Conservation (phyloP, 2,888 invertebrate genomes). For the Lysandra bellargus region DNA sequence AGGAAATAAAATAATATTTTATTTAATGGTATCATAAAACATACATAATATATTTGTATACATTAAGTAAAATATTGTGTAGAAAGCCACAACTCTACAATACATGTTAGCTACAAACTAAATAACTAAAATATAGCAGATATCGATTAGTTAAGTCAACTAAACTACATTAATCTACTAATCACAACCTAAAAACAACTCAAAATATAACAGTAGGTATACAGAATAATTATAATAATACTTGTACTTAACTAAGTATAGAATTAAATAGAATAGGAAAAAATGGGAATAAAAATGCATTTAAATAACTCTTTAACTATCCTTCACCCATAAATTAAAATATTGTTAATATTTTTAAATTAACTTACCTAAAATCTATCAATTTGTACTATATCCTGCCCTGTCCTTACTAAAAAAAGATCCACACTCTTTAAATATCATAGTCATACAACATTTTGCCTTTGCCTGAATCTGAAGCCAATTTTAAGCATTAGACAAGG, state of each 20-base stretch:
- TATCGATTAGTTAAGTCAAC: conserved; percentile 1
- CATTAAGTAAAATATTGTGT: conserved; percentile 26
- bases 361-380: not conserved
- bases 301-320: not conserved
- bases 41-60: conserved; percentile 15
- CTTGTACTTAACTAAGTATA: not conserved
- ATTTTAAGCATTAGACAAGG: too few species aligned
- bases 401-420: not conserved
- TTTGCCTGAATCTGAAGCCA: too few species aligned
- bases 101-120: conserved; percentile 17
- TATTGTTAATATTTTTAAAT: not conserved
- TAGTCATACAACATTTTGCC: too few species aligned
- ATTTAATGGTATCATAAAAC: conserved; percentile 14
- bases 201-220: not conserved
- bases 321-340: not conserved
- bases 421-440: not conserved
- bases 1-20: conserved; percentile 16
- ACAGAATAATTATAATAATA: conserved; percentile 16
- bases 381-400: not conserved
- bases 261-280: not conserved
- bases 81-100: conserved; percentile 7
- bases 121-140: conserved; percentile 10
- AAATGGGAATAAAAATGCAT: not conserved
- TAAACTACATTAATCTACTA: conserved; percentile 19
- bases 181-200: conserved; percentile 16